A percentile compares a stretch with the other conserved stretches of the same genome.
phyloP scores from a whole-genome alignment of 2,888 invertebrate species.

The Eupithecia subfuscata region DNA sequence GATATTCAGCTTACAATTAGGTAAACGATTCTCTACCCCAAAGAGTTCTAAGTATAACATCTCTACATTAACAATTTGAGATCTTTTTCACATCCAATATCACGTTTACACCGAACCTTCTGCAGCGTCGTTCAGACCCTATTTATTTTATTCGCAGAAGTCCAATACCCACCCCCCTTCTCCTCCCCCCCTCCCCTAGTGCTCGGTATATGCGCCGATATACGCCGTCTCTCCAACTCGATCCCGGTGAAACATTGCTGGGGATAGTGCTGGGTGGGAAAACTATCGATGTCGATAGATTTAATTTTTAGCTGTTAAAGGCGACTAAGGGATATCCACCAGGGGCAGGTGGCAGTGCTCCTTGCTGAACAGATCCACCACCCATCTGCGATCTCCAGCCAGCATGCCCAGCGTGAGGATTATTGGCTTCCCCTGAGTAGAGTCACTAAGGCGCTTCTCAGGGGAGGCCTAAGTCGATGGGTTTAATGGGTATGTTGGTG shows the following conservation, averaged over 20 bases:
- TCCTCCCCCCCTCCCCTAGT: neutral
- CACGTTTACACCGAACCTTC: constrained; percentile 4
- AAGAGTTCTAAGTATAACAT: neutral
- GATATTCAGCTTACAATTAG: neutral
- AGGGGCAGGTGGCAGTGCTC: too few species aligned
- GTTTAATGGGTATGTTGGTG: too few species aligned
- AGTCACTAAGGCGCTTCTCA: too few species aligned
- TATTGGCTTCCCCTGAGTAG: too few species aligned
- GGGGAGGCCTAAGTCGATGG: too few species aligned
- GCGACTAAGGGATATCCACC: too few species aligned
- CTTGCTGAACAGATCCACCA: too few species aligned
- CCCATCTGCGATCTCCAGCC: too few species aligned
- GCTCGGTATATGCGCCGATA: constrained; percentile 61
- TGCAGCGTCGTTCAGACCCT: constrained; percentile 21
- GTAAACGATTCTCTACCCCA: neutral
- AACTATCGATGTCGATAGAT: constrained; percentile 49
- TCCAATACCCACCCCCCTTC: constrained; percentile 25
- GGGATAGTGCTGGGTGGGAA: constrained; percentile 45
- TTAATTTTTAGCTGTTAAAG: neutral
- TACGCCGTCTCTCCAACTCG: constrained; percentile 72
- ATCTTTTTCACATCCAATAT: constrained; percentile 7
- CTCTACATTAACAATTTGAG: neutral
- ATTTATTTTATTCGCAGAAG: constrained; percentile 23
- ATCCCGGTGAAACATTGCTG: constrained; percentile 68
- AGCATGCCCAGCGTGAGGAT: too few species aligned